Base-by-base conservation (phyloP, 2,797 vertebrate species). In the Steatocranus sp. region DNA sequence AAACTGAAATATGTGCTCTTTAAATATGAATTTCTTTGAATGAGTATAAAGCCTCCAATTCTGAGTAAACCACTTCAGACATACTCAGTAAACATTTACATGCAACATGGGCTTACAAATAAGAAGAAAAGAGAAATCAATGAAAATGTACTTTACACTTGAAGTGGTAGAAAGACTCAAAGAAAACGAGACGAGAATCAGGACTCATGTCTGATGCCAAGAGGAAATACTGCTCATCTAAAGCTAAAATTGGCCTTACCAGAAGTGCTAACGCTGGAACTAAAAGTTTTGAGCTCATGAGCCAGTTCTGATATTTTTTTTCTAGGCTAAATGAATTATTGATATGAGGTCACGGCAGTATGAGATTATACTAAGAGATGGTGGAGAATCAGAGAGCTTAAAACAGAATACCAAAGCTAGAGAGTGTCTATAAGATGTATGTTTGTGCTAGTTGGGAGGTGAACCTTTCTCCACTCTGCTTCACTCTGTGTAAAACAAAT, bases 321-420 rank as follows among this genome's bases (percentile, higher is more conserved):
- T 54, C 73, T 27, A 8, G n/a, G 51, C 66, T 73, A 27, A 81
- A 94, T 94, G 32, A 93, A 94, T 93, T 85, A 93, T 94, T 93
- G 76, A 94, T 91, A 79, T 15, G 83, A 88, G 91, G 92, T 94
- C 90, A 91, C 87, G 84, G 87, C 88, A 86, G 89, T 83, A 81
- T 49, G 85, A 91, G 92, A 92, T 90, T 89, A 89, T 75, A 89
- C 56, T 75, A 84, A 88, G 81, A 83, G 83, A 89, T 81, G 81
- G 54, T 78, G 87, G 81, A 70, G 80, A 91, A 89, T 80, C 49
- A 86, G 68, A 46, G 48, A 58, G 49, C 84, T 90, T 91, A 61
- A 91, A 91, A 92, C 76, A 88, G 93, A 92, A 92, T 90, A 86
- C 36, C 83, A 87, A 79, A 87, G 51, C 25, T 63, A 12, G 23